These are phyloP conservation scores for Reticulitermes lucifugus DNA, from an alignment of 2,888 invertebrate genomes.

Conservation along the genomic window DNA sequence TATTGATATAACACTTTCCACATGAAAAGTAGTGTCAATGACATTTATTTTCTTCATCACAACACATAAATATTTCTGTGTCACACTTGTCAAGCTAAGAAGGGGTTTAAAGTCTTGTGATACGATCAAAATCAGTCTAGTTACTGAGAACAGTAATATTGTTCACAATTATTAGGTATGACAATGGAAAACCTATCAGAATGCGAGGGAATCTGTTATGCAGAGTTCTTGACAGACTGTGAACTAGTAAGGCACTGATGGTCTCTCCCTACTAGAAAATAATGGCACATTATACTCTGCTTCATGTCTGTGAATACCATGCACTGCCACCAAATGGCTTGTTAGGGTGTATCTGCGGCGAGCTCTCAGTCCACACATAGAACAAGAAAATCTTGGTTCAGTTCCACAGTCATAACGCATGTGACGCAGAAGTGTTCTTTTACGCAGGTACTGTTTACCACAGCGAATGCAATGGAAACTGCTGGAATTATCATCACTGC, in stretches of 20 bases:
- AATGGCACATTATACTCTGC: constrained; percentile 8
- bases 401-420: constrained; percentile 58
- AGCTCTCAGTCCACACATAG: constrained; percentile 65
- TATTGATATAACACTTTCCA: too few relatives aligned
- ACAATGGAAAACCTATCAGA: too few relatives aligned
- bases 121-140: too few relatives aligned
- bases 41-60: too few relatives aligned
- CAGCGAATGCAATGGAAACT: constrained; percentile 25
- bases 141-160: too few relatives aligned
- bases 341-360: constrained; percentile 68
- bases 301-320: constrained; percentile 55
- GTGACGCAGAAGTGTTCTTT: constrained; percentile 53
- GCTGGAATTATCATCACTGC: neutral
- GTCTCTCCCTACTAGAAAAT: neutral
- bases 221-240: neutral
- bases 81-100: too few relatives aligned
- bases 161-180: too few relatives aligned
- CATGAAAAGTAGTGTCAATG: too few relatives aligned
- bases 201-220: too few relatives aligned
- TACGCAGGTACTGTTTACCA: constrained; percentile 25
- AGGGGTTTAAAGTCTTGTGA: too few relatives aligned
- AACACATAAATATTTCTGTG: too few relatives aligned
- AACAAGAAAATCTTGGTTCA: constrained; percentile 59
- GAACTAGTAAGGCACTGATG: neutral
- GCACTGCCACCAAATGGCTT: constrained; percentile 66